phyloP scores from a whole-genome alignment of 1,140 invertebrate genomes.

The Pentalonia nigronervosa region DNA sequence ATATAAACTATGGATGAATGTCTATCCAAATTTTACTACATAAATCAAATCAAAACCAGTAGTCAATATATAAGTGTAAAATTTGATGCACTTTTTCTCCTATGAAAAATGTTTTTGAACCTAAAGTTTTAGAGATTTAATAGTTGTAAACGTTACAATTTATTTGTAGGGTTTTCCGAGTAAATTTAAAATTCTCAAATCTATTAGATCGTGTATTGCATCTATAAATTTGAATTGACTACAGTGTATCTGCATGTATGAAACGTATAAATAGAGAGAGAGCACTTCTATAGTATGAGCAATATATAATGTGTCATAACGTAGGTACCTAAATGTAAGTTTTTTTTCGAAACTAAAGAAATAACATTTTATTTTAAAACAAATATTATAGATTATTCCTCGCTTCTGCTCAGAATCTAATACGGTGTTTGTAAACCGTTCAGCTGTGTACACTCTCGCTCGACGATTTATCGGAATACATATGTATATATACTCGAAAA shows the following conservation, averaged over 20 bases:
- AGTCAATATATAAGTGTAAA: background rate
- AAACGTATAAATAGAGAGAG: background rate
- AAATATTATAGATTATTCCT: conserved; percentile 5
- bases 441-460: background rate
- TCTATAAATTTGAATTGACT: background rate
- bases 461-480: background rate
- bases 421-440: background rate
- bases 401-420: background rate
- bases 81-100: background rate
- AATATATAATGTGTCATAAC: background rate
- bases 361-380: background rate
- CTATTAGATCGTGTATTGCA: background rate
- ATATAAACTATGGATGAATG: background rate
- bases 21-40: background rate
- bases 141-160: background rate
- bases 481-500: background rate
- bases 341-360: background rate
- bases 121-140: background rate
- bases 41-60: background rate
- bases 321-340: background rate
- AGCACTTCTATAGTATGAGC: no score
- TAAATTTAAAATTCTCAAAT: background rate
- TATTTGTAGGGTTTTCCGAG: no score
- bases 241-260: background rate
- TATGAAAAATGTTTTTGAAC: background rate